Conservation (phyloP, 2,888 invertebrate genomes). For the Theristus sp. region DNA sequence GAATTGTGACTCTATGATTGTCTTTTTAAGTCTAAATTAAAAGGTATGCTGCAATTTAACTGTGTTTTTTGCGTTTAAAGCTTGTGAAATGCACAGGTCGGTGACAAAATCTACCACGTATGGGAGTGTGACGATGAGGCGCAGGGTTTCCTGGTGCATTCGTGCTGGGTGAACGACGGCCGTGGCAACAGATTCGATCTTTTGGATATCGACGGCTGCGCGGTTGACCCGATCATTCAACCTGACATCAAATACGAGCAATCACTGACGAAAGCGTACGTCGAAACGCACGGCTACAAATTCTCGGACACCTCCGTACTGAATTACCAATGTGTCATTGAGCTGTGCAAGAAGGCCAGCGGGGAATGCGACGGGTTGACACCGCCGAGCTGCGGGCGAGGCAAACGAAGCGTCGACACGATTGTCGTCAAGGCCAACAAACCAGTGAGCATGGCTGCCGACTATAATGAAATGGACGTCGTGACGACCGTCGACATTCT, state of each 20-base stretch:
- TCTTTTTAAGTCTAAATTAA: no score
- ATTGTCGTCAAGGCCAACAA: constrained; percentile 1
- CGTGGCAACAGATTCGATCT: constrained; percentile 19
- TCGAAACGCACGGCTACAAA: constrained; percentile 24
- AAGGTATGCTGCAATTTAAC: no score
- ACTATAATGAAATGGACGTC: constrained; percentile 8
- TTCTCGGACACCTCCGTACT: constrained; percentile 17
- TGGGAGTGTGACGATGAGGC: constrained; percentile 21
- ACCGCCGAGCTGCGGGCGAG: constrained; percentile 16
- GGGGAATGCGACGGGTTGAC: constrained; percentile 21
- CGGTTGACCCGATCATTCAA: constrained; percentile 23
- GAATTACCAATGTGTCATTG: constrained; percentile 23
- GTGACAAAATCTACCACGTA: constrained; percentile 23
- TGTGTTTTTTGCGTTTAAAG: no score
- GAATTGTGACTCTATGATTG: no score
- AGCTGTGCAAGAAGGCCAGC: constrained; percentile 17
- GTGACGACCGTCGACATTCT: constrained; percentile 11
- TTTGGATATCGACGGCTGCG: constrained; percentile 23
- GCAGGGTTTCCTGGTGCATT: constrained; percentile 20
- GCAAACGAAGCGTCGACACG: neutral
- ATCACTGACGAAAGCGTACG: constrained; percentile 14
- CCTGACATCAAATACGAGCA: constrained; percentile 18
- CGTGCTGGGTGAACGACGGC: constrained; percentile 23
- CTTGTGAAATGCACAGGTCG: no score
- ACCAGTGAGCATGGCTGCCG: neutral